phyloP scores from a whole-genome alignment of 2,797 vertebrate species.

The Naso thynnoides region DNA sequence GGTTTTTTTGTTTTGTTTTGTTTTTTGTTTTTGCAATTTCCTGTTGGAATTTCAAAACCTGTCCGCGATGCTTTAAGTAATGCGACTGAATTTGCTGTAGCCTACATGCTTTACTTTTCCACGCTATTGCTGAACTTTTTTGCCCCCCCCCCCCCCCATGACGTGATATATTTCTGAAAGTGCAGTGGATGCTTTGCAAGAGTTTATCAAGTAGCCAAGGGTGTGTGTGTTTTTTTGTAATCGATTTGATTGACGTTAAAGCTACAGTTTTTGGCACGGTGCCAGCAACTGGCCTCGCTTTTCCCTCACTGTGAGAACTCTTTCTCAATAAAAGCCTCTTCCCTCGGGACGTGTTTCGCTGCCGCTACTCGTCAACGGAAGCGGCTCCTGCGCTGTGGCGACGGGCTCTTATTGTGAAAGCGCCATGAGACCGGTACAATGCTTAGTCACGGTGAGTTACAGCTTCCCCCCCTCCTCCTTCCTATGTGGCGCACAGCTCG shows the following conservation, averaged over 20 bases:
- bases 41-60: background rate
- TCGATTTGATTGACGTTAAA: slow-evolving; percentile 48
- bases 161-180: too few relatives aligned
- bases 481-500: slow-evolving; percentile 73
- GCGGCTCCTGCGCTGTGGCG: background rate
- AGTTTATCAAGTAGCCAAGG: background rate
- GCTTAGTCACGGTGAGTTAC: slow-evolving; percentile 95
- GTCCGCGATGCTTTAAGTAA: background rate
- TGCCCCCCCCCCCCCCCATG: too few relatives aligned
- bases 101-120: background rate
- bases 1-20: too few relatives aligned
- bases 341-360: background rate
- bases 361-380: slow-evolving; percentile 11
- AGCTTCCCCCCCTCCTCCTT: slow-evolving; percentile 71
- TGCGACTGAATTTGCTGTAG: background rate
- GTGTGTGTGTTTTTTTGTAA: background rate
- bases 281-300: slow-evolving; percentile 41
- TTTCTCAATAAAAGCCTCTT: slow-evolving; percentile 76
- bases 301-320: slow-evolving; percentile 40
- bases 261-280: slow-evolving; percentile 38
- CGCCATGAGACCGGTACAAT: slow-evolving; percentile 77
- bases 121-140: too few relatives aligned
- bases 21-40: slow-evolving; percentile 9
- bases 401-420: slow-evolving; percentile 88
- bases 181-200: too few relatives aligned